Evolutionary conservation across 2,888 invertebrate genomes (phyloP).

Genomic region (Neelides folsomi): DNA sequence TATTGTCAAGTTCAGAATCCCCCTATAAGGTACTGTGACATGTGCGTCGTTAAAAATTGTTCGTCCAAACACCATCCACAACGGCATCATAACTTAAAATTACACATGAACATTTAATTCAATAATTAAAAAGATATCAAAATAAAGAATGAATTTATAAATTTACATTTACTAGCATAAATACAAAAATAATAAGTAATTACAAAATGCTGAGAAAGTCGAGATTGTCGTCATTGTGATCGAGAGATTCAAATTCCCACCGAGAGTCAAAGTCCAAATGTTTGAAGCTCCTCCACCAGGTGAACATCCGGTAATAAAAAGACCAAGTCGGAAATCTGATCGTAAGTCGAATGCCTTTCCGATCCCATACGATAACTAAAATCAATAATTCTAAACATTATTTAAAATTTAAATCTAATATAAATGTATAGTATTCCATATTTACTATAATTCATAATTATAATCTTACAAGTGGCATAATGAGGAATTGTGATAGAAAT

Average conservation of each 20-base stretch:
- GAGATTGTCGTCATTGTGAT: conserved; percentile 89
- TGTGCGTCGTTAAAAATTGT: conserved; percentile 56
- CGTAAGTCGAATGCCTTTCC: conserved; percentile 18
- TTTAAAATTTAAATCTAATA: not conserved
- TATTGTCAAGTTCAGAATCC: conserved; percentile 59
- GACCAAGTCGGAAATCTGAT: conserved; percentile 62
- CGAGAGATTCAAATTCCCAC: conserved; percentile 83
- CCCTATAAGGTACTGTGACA: conserved; percentile 61
- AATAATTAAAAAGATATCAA: conserved; percentile 2
- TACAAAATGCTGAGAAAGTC: conserved; percentile 73
- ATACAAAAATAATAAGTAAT: not conserved
- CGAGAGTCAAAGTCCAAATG: conserved; percentile 83
- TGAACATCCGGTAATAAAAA: conserved; percentile 79
- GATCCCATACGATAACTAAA: conserved; percentile 26
- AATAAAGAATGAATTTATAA: not conserved
- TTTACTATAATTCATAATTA: too few relatives aligned
- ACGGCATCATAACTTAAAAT: conserved; percentile 76
- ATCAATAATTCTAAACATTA: conserved; percentile 1
- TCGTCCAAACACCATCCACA: conserved; percentile 76
- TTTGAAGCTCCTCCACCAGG: conserved; percentile 95
- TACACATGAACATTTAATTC: conserved; percentile 37
- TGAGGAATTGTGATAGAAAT: conserved; percentile 59
- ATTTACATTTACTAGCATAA: not conserved
- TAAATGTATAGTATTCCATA: too few relatives aligned
- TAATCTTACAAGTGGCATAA: conserved; percentile 75